Base-by-base conservation (phyloP, 2,113 vertebrate species). In the Megaleporinus macrocephalus region DNA sequence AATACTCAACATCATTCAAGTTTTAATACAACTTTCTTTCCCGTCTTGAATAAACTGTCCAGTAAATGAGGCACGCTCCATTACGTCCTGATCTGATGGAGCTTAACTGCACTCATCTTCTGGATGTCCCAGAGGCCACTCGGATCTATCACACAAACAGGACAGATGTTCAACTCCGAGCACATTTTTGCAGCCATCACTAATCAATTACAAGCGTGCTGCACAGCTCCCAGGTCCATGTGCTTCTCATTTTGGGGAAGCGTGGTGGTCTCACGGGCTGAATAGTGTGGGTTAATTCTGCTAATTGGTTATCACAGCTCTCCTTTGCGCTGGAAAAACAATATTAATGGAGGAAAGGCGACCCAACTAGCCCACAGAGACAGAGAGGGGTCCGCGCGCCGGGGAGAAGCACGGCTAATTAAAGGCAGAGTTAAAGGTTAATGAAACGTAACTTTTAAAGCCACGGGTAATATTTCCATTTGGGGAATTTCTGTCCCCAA, bases 261-360 rank as follows among this genome's bases (percentile, higher is more conserved):
- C 63, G 57, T 24, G 79, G 81, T 81, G 81, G 82, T 86, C 69
- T 63, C 57, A 57, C 36, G 44, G 84, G 30, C 85, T 84, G 78
- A 73, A 61, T 47, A 18, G 74, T 30, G 53, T 51, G 27, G 70
- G 70, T 82, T 84, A 68, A 84, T 76, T 78, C 62, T 26, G 75
- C 76, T 84, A 86, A 86, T 84, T 86, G 59, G 73, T 82, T 83
- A 82, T 75, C 76, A 84, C 82, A 79, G 78, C 82, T 84, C 77
- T 63, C 75, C 30, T 86, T 69, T 74, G 59, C 71, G 24, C 75
- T 68, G 74, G 55, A 79, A 81, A 86, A 82, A 73, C 76, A 66
- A 68, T 74, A 81, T 84, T 84, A 76, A 76, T 63, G 14, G 59
- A 69, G 12, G 57, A 69, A 81, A 66, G 33, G 59, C 0, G 33